A percentile compares a stretch with the other conserved stretches of the same genome.
Conservation (phyloP, 2,888 invertebrate genomes). For the Tetanocera ferruginea region DNA sequence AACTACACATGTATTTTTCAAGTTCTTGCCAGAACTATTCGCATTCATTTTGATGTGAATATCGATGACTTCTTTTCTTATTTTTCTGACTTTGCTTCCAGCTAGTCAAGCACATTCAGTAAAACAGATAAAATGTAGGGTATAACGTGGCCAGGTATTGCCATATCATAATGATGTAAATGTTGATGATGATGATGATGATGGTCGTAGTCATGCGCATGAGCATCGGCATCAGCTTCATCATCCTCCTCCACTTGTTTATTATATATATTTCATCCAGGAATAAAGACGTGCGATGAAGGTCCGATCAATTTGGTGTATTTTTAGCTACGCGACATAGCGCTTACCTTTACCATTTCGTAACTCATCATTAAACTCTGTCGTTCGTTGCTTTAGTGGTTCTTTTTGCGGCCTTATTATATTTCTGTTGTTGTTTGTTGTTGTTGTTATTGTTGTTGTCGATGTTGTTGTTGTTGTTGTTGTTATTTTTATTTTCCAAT, state of each 20-base stretch:
- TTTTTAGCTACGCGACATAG: conserved; percentile 17
- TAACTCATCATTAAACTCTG: conserved; percentile 56
- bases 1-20: no score
- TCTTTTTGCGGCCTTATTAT: conserved; percentile 21
- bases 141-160: no score
- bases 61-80: no score
- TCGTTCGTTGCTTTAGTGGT: conserved; percentile 13
- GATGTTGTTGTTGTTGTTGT: conserved; percentile 33
- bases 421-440: conserved; percentile 20
- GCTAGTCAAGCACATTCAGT: no score
- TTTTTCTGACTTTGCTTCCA: no score
- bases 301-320: conserved; percentile 24
- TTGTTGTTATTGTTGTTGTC: conserved; percentile 34
- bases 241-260: conserved; percentile 20
- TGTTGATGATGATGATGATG: background rate
- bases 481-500: background rate
- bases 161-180: background rate
- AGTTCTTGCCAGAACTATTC: no score
- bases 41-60: no score
- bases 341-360: conserved; percentile 35
- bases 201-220: background rate
- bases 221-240: conserved; percentile 25
- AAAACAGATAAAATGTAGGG: no score
- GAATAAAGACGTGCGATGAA: conserved; percentile 18
- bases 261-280: conserved; percentile 35